Base-by-base conservation (phyloP, 2,797 vertebrate species). In the Lepidocolaptes lacrymiger region DNA sequence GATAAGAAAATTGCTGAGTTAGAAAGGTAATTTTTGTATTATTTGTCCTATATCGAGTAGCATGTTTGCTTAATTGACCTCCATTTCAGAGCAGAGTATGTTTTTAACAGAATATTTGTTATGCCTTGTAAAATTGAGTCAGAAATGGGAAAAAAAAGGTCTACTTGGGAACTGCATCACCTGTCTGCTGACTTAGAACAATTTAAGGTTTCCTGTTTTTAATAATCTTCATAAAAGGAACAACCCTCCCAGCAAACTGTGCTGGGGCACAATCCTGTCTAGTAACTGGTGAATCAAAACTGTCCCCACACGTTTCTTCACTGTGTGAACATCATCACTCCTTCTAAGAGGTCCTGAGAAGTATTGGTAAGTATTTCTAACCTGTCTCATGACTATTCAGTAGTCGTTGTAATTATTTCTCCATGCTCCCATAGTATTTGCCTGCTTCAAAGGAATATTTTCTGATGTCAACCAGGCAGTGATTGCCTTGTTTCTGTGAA, bases 1-100 rank as follows among this genome's bases (percentile, higher is more conserved):
- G 99, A 99, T 97, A 99, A 98, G 97, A 99, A 98, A 97, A 99
- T 99, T 51, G 97, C 98, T 9, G 99, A 99, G 89, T 98, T 99
- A 43, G 99, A 99, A 97, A 99, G 99, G 99, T 99, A 97, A 94
- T 94, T 80, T 66, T 96, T 68, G 28, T 88, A 13, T 68, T 77
- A 41, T 71, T 84, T 93, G 14, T 87, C 66, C 92, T 80, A 21
- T 18, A 16, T 4, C 49, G 30, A 66, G 39, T 52, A 59, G 3
- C 19, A 17, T 49, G 93, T 96, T 94, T 89, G 48, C 43, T 77
- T 93, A 49, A 30, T 62, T 73, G 19, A 22, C 56, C 21, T 91
- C 72, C 7, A 34, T 69, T 90, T 44, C 36, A 27, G 26, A 87
- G 28, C 16, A 12, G 48, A 59, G 49, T n/a, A 9, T 36, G 12